Conservation (phyloP, 2,797 vertebrate species). For the Crocodylus rhombifer region DNA sequence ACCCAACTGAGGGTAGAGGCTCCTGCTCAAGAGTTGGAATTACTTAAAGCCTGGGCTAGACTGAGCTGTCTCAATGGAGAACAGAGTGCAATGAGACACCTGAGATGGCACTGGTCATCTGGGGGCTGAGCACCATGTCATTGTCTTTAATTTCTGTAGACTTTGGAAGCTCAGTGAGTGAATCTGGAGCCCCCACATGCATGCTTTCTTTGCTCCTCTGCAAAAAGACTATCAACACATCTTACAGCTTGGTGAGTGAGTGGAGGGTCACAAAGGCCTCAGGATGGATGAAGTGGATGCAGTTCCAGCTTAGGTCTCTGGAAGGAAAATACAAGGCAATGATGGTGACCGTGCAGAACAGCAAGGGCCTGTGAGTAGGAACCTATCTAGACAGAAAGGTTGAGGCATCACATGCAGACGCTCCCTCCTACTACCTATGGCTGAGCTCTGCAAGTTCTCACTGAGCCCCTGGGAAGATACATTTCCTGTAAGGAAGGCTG, state of each 20-base stretch:
- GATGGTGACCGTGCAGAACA: neutral
- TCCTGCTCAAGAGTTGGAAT: too few relatives aligned
- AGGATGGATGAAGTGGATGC: slow-evolving; percentile 89
- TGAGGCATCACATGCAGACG: too few relatives aligned
- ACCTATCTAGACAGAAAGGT: neutral
- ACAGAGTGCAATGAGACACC: too few relatives aligned
- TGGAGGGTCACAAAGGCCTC: slow-evolving; percentile 90
- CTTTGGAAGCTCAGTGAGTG: neutral
- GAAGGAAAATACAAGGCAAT: slow-evolving; percentile 44
- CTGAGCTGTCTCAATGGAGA: neutral
- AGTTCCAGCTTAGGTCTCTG: slow-evolving; percentile 95
- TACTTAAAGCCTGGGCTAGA: neutral
- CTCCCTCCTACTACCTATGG: neutral
- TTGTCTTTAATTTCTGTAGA: too few relatives aligned
- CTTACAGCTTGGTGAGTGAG: slow-evolving; percentile 95
- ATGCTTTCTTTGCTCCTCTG: neutral
- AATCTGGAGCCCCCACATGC: neutral
- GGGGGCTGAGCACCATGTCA: neutral
- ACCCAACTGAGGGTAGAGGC: too few relatives aligned
- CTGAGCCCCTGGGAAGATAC: neutral
- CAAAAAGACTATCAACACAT: slow-evolving; percentile 33
- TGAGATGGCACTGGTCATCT: neutral
- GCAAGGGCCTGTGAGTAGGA: neutral
- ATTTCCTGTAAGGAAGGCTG: neutral
- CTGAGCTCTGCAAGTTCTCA: neutral